A percentile compares a stretch with the other conserved stretches of the same genome.
phyloP scores from a whole-genome alignment of 1,140 invertebrate genomes.

The Rhagoletis pomonella region DNA sequence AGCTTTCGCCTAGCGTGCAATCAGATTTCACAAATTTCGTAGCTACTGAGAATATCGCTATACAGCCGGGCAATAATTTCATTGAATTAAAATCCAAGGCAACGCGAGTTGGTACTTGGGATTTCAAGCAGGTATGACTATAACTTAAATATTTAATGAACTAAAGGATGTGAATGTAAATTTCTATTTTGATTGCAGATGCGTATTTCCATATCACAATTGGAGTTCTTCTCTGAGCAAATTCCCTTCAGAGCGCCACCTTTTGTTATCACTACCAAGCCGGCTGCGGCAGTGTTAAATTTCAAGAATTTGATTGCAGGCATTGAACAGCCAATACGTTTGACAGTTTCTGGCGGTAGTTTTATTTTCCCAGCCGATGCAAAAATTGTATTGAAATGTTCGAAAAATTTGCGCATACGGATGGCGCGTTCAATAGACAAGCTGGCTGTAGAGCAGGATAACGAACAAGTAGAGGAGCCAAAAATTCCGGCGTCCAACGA shows the following conservation, averaged over 20 bases:
- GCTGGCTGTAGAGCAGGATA: background rate
- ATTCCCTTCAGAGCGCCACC: slow-evolving; percentile 66
- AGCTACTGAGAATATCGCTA: slow-evolving; percentile 74
- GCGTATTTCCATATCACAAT: slow-evolving; percentile 72
- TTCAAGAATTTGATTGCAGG: slow-evolving; percentile 81
- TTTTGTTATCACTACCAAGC: slow-evolving; percentile 76
- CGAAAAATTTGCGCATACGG: slow-evolving; percentile 77
- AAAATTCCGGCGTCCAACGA: background rate
- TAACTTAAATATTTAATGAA: background rate
- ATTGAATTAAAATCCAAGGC: slow-evolving; percentile 79
- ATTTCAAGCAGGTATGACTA: slow-evolving; percentile 67
- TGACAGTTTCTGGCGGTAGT: slow-evolving; percentile 82
- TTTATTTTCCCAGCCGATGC: slow-evolving; percentile 76
- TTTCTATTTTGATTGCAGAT: slow-evolving; percentile 59
- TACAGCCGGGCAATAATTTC: slow-evolving; percentile 84
- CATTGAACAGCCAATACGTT: slow-evolving; percentile 80
- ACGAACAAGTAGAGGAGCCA: background rate
- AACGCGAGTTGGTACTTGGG: slow-evolving; percentile 72
- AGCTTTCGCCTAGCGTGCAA: slow-evolving; percentile 77
- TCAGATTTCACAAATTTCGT: slow-evolving; percentile 81
- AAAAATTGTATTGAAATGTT: slow-evolving; percentile 77
- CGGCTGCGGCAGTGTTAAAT: slow-evolving; percentile 74
- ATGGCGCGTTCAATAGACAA: slow-evolving; percentile 53
- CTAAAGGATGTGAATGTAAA: too few species aligned
- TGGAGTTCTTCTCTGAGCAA: slow-evolving; percentile 80